Percentiles rank a stretch among this genome's conserved stretches.
Conservation (phyloP, 1,140 invertebrate genomes). For the Hyles euphorbiae region DNA sequence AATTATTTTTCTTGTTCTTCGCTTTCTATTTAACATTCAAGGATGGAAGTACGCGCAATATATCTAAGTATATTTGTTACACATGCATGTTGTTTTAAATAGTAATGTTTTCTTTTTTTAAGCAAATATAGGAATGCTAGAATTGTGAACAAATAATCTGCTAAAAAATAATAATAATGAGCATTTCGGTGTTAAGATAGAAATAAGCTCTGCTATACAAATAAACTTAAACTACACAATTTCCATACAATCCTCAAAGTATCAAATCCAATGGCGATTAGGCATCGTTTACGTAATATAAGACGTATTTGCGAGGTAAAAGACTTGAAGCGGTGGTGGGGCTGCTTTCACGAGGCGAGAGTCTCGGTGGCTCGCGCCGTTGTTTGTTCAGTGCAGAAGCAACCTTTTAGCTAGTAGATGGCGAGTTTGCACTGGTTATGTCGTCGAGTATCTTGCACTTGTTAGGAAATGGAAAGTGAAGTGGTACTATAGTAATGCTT, state of each 20-base stretch:
- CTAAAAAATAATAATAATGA: too few relatives aligned
- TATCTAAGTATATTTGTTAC: too few relatives aligned
- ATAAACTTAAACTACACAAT: too few relatives aligned
- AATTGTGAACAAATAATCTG: too few relatives aligned
- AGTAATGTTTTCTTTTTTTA: too few relatives aligned
- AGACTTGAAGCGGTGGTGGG: neutral
- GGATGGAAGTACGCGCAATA: too few relatives aligned
- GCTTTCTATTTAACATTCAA: neutral
- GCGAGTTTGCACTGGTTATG: slow-evolving; percentile 3
- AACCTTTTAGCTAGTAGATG: slow-evolving; percentile 23
- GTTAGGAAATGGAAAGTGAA: too few relatives aligned
- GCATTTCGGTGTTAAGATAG: too few relatives aligned
- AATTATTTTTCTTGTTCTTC: neutral
- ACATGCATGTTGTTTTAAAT: too few relatives aligned
- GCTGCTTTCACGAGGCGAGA: slow-evolving; percentile 2
- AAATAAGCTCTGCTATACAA: too few relatives aligned
- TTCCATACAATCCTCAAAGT: slow-evolving; percentile 9
- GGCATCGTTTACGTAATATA: slow-evolving; percentile 8
- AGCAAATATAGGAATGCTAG: too few relatives aligned
- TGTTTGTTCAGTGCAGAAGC: slow-evolving; percentile 32
- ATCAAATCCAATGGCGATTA: slow-evolving; percentile 17
- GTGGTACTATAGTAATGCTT: too few relatives aligned
- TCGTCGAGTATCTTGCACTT: neutral
- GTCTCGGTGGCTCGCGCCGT: slow-evolving; percentile 6
- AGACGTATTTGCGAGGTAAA: slow-evolving; percentile 18